Evolutionary conservation across 2,888 invertebrate species (phyloP), one percentile per base, ranked within the genome.

Genomic region (Patella caerulea): DNA sequence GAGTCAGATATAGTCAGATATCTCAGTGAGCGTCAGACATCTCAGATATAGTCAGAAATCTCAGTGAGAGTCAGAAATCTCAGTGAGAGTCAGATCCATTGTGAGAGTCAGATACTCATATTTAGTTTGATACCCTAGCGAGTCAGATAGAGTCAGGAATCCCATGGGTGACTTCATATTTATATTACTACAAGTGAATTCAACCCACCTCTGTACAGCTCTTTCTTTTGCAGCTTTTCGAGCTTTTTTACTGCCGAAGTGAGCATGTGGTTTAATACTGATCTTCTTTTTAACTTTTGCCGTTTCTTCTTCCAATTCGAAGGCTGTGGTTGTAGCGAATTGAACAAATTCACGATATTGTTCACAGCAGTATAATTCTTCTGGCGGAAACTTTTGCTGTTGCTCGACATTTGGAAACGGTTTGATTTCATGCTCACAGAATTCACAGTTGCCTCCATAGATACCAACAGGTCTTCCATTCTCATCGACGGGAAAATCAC

Each of bases 261-360:
- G 91, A 53, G 86, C 83, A 78, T 91, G 91, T 3, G 89, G 88
- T 76, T 88, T 87, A 45, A 91, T 83, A 79, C 84, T 85, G 74
- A 90, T 90, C 78, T 85, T 77, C 74, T 84, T 84, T 17, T 79
- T 82, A 74, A 83, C 80, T 29, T 85, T 82, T 54, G 77, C 78
- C n/a, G 83, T 81, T 72, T 87, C 86, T 59, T 86, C 84, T 34
- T 87, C 88, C 79, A 87, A 79, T 14, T 83, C 80, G 17, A 73
- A 74, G 15, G 86, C 86, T 17, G 86, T 86, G 17, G 80, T 84
- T 52, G 88, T 81, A 17, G 89, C 87, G 82, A 86, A 88, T 76
- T 90, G 86, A 1, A 91, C 88, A 82, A 91, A 91, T 72, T 91
- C 88, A 11, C 88, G 81, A 77, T 91, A 91, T 1, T 89, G 87